Percentiles rank a stretch among this genome's conserved stretches.
These are phyloP conservation scores for Philonicus albiceps DNA, from an alignment of 2,888 invertebrate genomes.

Conservation along the genomic window DNA sequence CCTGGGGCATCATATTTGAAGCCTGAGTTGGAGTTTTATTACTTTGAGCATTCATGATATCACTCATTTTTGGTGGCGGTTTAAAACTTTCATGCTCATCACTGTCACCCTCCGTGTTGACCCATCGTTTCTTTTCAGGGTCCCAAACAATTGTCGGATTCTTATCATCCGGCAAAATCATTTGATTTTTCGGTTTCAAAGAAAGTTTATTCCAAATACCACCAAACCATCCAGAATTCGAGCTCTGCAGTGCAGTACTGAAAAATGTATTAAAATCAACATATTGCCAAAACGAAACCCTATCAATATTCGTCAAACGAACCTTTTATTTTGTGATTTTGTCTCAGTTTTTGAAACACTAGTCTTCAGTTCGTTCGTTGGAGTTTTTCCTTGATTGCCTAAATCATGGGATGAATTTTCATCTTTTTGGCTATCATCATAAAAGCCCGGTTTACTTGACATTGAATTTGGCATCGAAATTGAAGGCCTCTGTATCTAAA, in stretches of 20 bases:
- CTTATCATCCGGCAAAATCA: constrained; percentile 95
- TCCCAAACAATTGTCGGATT: constrained; percentile 96
- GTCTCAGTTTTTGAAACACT: constrained; percentile 47
- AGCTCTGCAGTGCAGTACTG: constrained; percentile 52
- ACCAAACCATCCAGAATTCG: constrained; percentile 79
- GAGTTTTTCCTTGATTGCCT: constrained; percentile 43
- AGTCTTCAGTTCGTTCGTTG: constrained; percentile 17
- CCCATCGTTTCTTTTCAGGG: constrained; percentile 84
- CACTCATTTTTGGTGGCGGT: constrained; percentile 76
- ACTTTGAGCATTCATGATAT: constrained; percentile 59
- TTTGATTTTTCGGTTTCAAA: constrained; percentile 88
- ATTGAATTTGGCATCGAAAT: constrained; percentile 68
- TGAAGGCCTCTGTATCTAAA: constrained; percentile 60
- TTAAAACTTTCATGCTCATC: constrained; percentile 67
- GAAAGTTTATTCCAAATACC: constrained; percentile 85
- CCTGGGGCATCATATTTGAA: constrained; percentile 46
- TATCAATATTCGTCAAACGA: background rate
- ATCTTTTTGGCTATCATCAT: constrained; percentile 51
- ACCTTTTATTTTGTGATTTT: constrained; percentile 42
- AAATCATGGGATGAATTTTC: background rate
- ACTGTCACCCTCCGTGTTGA: constrained; percentile 79
- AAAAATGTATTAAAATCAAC: constrained; percentile 45
- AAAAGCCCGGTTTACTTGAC: constrained; percentile 57
- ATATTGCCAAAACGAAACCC: background rate
- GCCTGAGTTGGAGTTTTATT: background rate